Percentiles rank a stretch among this genome's conserved stretches.
phyloP scores from a whole-genome alignment of 2,797 vertebrate genomes.

The Pipistrellus pygmaeus region DNA sequence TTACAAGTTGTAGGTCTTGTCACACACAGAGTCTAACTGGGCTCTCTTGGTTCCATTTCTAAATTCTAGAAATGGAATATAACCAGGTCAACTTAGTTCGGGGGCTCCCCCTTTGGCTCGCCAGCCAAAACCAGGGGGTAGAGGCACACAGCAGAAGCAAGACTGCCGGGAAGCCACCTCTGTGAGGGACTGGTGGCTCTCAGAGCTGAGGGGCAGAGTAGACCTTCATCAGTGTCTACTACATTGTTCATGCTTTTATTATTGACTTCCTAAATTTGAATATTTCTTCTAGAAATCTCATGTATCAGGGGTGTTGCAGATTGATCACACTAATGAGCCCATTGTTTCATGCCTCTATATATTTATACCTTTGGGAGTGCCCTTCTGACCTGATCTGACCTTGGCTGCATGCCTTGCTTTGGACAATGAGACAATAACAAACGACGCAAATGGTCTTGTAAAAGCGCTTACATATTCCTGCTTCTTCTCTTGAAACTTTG shows the following conservation, averaged over 20 bases:
- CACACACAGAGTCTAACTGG: neutral
- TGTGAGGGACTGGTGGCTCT: neutral
- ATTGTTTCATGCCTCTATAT: neutral
- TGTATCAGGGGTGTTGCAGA: neutral
- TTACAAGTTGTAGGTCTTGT: neutral
- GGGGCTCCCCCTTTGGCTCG: neutral
- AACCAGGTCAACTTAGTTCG: neutral
- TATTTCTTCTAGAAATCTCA: neutral
- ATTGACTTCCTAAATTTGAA: conserved; percentile 2
- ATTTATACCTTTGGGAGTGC: neutral
- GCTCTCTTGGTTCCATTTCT: neutral
- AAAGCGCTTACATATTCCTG: neutral
- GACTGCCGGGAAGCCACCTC: neutral
- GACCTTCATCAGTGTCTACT: neutral
- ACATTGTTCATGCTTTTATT: neutral
- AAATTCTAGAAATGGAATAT: conserved; percentile 34
- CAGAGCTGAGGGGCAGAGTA: neutral
- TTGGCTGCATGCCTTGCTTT: neutral
- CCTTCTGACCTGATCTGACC: neutral
- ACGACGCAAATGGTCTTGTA: neutral
- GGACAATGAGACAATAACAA: neutral
- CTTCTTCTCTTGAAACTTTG: neutral
- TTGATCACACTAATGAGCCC: neutral
- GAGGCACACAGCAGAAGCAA: neutral
- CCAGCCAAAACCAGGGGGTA: neutral